These are phyloP conservation scores for Ageneiosus marmoratus DNA, from an alignment of 2,113 vertebrate species.

Conservation along the genomic window DNA sequence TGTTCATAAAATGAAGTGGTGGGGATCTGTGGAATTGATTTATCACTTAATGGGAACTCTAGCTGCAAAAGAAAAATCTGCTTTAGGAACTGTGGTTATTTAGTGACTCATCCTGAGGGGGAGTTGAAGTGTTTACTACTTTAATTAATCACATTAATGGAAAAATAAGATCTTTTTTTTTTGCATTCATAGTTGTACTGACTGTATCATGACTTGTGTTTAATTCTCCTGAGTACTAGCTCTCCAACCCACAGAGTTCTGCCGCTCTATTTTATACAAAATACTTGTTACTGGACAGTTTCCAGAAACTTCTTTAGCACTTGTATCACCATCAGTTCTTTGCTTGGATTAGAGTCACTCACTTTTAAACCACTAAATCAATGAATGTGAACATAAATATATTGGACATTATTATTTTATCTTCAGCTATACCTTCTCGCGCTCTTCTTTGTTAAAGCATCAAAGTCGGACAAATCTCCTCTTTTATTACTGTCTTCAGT, in stretches of 20 bases:
- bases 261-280: not conserved
- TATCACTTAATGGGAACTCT: not conserved
- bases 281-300: not conserved
- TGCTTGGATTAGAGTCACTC: not conserved
- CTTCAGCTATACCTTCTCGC: not conserved
- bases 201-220: not conserved
- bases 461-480: conserved; percentile 16
- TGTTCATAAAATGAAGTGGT: not conserved
- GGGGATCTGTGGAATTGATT: not conserved
- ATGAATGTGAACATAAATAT: not conserved
- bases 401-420: not conserved
- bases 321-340: not conserved
- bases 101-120: not conserved
- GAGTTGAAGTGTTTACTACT: not conserved
- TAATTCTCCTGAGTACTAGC: not conserved
- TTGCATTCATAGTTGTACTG: not conserved
- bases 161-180: not conserved
- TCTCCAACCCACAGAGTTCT: not conserved
- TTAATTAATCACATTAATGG: not conserved
- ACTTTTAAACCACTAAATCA: not conserved
- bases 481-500: not conserved
- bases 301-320: not conserved
- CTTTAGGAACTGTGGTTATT: not conserved
- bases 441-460: not conserved
- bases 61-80: not conserved